These are phyloP conservation scores for Mayetiola destructor DNA, from an alignment of 2,888 invertebrate genomes.

Conservation along the genomic window DNA sequence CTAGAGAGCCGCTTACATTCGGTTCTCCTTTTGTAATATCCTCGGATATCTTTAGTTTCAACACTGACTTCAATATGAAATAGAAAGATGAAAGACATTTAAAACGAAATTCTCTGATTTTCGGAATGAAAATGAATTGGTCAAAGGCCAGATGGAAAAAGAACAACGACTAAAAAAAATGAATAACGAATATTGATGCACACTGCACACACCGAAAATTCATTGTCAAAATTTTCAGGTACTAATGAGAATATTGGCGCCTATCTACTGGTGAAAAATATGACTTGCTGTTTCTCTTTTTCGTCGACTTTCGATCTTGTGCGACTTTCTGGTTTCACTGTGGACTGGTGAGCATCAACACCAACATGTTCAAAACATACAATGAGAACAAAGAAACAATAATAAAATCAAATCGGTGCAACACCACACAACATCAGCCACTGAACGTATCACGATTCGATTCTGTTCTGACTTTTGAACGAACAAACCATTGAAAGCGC, in stretches of 20 bases:
- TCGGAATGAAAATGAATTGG: neutral
- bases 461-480: neutral
- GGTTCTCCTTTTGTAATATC: neutral
- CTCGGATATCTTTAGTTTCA: neutral
- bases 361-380: neutral
- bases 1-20: constrained; percentile 4
- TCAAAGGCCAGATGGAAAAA: neutral
- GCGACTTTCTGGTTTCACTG: neutral
- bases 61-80: neutral
- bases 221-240: constrained; percentile 13
- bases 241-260: constrained; percentile 14
- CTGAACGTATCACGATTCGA: neutral
- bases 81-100: no score
- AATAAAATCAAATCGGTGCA: constrained; percentile 9
- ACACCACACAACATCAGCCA: neutral
- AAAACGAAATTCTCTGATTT: no score
- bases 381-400: neutral
- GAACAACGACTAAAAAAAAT: neutral
- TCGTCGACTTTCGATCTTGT: neutral
- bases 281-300: neutral
- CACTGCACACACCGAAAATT: neutral
- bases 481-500: neutral
- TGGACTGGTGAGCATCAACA: neutral
- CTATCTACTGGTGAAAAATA: neutral
- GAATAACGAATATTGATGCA: no score